These are phyloP conservation scores for Pseudopleuronectes americanus DNA, from an alignment of 2,797 vertebrate genomes.

Conservation along the genomic window DNA sequence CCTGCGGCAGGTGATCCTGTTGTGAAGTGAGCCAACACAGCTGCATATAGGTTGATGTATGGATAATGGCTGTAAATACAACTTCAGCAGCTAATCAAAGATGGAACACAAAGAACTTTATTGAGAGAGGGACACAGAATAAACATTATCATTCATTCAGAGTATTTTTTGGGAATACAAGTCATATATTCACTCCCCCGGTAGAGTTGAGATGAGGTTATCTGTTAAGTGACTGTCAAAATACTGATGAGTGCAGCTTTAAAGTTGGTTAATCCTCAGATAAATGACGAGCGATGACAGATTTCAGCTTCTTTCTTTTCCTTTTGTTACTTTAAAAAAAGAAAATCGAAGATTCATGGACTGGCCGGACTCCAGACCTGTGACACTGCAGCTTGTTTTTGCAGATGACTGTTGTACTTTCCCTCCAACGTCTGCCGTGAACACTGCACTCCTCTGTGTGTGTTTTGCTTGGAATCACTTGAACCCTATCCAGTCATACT, in stretches of 20 bases:
- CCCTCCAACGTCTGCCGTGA: slow-evolving; percentile 17
- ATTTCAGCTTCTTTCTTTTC: neutral
- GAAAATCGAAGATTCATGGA: neutral
- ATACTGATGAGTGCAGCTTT: neutral
- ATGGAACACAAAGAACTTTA: slow-evolving; percentile 4
- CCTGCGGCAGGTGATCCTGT: slow-evolving; percentile 44
- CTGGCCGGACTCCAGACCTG: slow-evolving; percentile 41
- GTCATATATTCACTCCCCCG: too few species aligned
- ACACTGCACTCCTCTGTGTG: neutral
- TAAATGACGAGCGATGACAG: neutral
- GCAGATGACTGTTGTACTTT: slow-evolving; percentile 36
- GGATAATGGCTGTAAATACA: too few species aligned
- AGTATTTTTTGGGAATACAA: neutral
- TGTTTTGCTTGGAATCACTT: slow-evolving; percentile 68
- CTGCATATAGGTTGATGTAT: too few species aligned
- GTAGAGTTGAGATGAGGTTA: neutral
- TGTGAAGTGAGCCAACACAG: slow-evolving; percentile 12
- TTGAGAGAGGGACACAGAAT: neutral
- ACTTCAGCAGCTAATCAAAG: neutral
- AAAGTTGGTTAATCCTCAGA: neutral
- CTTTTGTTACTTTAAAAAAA: too few species aligned
- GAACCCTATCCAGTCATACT: slow-evolving; percentile 36
- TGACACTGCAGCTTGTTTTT: slow-evolving; percentile 41
- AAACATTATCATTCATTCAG: neutral
- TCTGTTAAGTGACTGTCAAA: neutral